Base-by-base conservation (phyloP, 1,140 invertebrate species). In the Cyphomyrmex costatus region DNA sequence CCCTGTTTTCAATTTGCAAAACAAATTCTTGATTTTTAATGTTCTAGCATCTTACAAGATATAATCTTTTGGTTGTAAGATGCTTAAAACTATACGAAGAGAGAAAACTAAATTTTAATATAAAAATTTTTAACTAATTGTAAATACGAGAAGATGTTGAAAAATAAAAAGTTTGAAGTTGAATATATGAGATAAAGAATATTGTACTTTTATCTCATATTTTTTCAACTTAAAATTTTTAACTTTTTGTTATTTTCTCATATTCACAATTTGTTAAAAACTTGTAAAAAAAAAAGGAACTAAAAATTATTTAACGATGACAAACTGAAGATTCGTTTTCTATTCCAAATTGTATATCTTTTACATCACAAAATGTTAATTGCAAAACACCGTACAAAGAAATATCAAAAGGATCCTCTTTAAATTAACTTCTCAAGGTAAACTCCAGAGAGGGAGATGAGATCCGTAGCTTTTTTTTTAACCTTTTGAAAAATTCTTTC, bases 21-120 rank as follows among this genome's bases (percentile, higher is more conserved):
- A n/a, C 3, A n/a, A 66, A 33, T 46, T 79, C 7, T 78, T 33
- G n/a, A 46, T 65, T 30, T 66, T 65, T 7, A n/a, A 24, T 42
- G 36, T 33, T 51, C n/a, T 6, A 24, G 21, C 36, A 27, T 68
- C 21, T 68, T 66, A 8, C 27, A 49, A 79, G 42, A 77, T 61
- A 36, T 77, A 61, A 42, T 10, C 16, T 58, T 36, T 1, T 53
- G 53, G 24, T 27, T 60, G 56, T 51, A 42, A 60, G 10, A 42
- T 77, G n/a, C 56, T 61, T 27, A 42, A n/a, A 60, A 30, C 2
- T 36, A n/a, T n/a, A 30, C 8, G 4, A 58, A 24, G 1, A 53
- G 19, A 42, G 6, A 7, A 51, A 56, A 14, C 5, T 3, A 42
- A n/a, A 14, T 3, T 51, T 3, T 21, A 66, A 14, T 19, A 16